Base-by-base conservation (phyloP, 2,888 invertebrate species). In the Piscicola geometra region DNA sequence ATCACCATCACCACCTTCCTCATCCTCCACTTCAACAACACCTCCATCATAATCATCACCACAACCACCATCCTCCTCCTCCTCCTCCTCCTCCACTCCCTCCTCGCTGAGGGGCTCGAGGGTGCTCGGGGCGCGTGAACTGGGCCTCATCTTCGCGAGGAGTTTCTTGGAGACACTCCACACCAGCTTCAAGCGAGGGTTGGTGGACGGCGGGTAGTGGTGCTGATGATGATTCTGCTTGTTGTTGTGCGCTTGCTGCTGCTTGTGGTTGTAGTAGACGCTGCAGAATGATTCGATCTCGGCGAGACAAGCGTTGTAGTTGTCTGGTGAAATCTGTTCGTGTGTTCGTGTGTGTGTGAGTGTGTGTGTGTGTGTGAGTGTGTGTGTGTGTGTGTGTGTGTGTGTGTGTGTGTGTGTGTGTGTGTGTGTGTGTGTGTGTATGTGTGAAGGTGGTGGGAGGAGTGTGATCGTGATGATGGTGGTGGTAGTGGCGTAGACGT, bases 81-180 rank as follows among this genome's bases (percentile, higher is more conserved):
- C 60, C 5, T 56, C 60, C 25, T 56, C n/a, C 60, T 56, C 60
- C 60, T 56, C 60, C n/a, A 18, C 60, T n/a, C n/a, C 60, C 25
- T 56, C 60, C 60, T 75, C 75, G 52, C 52, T 56, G 2, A 75
- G 33, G 15, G 75, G 60, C 32, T 75, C 75, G 15, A 75, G 33
- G 56, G 33, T 56, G 2, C 52, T 56, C 5, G 36, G 68, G 9
- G 71, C 52, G 28, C 47, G n/a, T n/a, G 71, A 33, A 32, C 71
- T 71, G 18, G 76, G 76, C 47, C 68, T 71, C 71, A 71, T 71
- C 47, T 76, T 76, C 64, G 47, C 28, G 28, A 76, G 66, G 28
- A 76, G 35, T 21, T 71, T 71, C 33, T 66, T 71, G 35, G 76
- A 76, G 33, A 76, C 60, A 25, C 71, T 76, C 76, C 76, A 76